Evolutionary conservation across 2,797 vertebrate species (phyloP), one percentile per base, ranked within the genome.

Genomic region (Karalla daura): DNA sequence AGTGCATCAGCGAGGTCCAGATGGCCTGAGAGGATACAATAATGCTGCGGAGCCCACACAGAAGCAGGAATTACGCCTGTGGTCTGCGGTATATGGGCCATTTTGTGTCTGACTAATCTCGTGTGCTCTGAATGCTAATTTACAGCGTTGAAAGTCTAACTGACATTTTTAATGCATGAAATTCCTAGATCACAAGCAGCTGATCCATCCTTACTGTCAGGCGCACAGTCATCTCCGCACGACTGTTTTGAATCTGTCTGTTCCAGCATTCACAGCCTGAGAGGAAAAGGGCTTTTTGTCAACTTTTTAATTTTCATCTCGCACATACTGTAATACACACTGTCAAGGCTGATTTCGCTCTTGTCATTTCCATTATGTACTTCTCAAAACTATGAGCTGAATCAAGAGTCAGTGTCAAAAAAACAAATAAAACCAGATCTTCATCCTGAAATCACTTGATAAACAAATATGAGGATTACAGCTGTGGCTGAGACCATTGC

Each of bases 151-250:
- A 63, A 70, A 78, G 63, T 74, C 63, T 70, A 66, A 75, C 60
- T 78, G 63, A 72, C 70, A 65, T 75, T 81, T 78, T 64, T 55
- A 75, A 72, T 79, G 60, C 60, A 74, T 80, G n/a, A n/a, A n/a
- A 77, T 80, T 81, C 50, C 63, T 56, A 55, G 74, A 75, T 81
- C 62, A 75, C 67, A 78, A 67, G 63, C 50, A 59, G 60, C 49
- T 75, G 52, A 78, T 68, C 67, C 58, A 41, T 64, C 64, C 53
- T 54, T 47, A 60, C 47, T 71, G 70, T 74, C 73, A 74, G 21
- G 12, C 47, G 39, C 62, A 73, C 20, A 74, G 62, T 74, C 49
- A 71, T 78, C 32, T 63, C 35, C 40, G 37, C 39, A 25, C 35
- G 7, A 53, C 71, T 74, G 64, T 78, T 70, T 37, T 27, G 33